phyloP scores from a whole-genome alignment of 2,797 vertebrate genomes.

The Furcifer pardalis region DNA sequence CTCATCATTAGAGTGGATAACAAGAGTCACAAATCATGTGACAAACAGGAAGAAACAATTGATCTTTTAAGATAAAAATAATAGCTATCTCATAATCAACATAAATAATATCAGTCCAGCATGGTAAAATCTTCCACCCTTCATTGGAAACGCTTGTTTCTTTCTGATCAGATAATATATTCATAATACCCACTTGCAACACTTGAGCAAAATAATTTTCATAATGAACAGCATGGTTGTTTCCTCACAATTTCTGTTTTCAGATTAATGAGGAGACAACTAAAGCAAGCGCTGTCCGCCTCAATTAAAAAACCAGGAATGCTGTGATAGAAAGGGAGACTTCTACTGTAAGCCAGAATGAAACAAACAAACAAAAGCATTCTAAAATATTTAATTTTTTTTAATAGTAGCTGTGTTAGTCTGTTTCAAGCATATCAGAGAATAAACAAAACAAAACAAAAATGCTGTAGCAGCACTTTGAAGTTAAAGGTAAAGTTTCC shows the following conservation, averaged over 20 bases:
- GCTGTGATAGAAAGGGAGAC: too few species aligned
- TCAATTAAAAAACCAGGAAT: neutral
- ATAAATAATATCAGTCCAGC: neutral
- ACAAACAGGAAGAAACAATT: neutral
- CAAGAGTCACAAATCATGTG: slow-evolving; percentile 30
- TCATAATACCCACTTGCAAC: neutral
- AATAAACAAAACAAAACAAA: too few species aligned
- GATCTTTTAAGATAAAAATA: neutral
- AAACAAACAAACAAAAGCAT: neutral
- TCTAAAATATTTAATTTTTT: neutral
- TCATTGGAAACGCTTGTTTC: neutral
- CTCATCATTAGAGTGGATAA: slow-evolving; percentile 44
- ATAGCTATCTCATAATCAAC: neutral
- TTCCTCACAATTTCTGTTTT: neutral
- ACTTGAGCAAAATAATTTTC: neutral
- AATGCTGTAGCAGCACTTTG: too few species aligned
- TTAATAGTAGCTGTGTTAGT: neutral
- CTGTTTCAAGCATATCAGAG: too few species aligned
- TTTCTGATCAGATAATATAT: neutral
- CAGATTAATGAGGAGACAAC: neutral
- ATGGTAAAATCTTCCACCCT: neutral
- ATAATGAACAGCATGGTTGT: neutral
- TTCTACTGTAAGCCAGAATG: neutral
- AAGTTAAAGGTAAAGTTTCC: too few species aligned
- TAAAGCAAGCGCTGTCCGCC: neutral